Evolutionary conservation across 2,888 invertebrate species (phyloP).

Genomic region (Panorpa germanica): DNA sequence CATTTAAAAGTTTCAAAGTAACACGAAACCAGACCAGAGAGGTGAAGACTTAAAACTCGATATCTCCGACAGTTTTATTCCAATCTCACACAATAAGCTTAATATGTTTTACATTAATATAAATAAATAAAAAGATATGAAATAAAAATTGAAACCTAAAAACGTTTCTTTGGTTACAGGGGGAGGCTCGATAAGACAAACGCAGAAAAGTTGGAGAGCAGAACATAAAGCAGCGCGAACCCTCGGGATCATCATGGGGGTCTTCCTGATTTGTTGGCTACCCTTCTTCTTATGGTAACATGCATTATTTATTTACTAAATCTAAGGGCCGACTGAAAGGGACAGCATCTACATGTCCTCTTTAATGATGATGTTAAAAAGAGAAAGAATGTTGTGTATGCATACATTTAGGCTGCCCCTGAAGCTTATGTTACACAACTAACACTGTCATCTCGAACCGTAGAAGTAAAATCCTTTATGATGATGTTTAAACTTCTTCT

Average conservation of each 20-base stretch:
- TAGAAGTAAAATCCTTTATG: not conserved
- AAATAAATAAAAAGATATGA: too few relatives aligned
- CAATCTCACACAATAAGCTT: too few relatives aligned
- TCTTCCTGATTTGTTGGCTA: slow-evolving; percentile 86
- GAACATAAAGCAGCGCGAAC: slow-evolving; percentile 90
- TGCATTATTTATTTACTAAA: slow-evolving; percentile 18
- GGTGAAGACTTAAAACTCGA: too few relatives aligned
- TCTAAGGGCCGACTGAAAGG: not conserved
- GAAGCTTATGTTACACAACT: not conserved
- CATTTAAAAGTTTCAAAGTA: too few relatives aligned
- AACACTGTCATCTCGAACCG: not conserved
- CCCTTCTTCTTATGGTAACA: slow-evolving; percentile 94
- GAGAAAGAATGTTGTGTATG: slow-evolving; percentile 1
- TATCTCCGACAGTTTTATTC: too few relatives aligned
- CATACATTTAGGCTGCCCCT: slow-evolving; percentile 1
- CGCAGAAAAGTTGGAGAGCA: slow-evolving; percentile 68
- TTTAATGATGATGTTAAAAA: slow-evolving; percentile 3
- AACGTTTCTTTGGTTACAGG: too few relatives aligned
- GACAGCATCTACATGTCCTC: not conserved
- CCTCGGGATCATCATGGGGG: slow-evolving; percentile 90
- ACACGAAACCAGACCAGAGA: too few relatives aligned
- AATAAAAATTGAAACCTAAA: too few relatives aligned
- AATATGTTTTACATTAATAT: too few relatives aligned
- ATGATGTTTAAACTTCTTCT: not conserved
- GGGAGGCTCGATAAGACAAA: slow-evolving; percentile 37